Conservation (phyloP, 2,113 vertebrate genomes). For the Triplophysa rosa region DNA sequence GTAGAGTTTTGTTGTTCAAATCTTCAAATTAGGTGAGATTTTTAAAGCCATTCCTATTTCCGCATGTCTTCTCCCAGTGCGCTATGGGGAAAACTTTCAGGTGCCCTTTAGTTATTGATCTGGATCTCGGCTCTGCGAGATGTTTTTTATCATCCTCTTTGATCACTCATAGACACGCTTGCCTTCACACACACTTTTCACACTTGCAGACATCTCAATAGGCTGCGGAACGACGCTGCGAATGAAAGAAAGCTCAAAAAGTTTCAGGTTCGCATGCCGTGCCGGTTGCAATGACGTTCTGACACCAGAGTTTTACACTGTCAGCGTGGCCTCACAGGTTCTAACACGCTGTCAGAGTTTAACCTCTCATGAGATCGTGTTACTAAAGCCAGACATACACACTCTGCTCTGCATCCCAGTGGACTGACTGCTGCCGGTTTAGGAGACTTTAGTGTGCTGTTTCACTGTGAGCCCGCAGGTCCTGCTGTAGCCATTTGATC, state of each 20-base stretch:
- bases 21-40: not conserved
- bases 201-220: not conserved
- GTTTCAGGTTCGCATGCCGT: not conserved
- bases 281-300: not conserved
- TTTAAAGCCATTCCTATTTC: not conserved
- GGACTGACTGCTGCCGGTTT: constrained; percentile 35
- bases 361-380: constrained; percentile 26
- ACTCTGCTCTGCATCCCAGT: constrained; percentile 7
- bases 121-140: constrained; percentile 2
- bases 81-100: constrained; percentile 12
- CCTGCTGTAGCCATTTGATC: constrained; percentile 38
- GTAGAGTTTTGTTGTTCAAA: not conserved
- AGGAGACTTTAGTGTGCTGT: constrained; percentile 22
- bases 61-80: constrained; percentile 14
- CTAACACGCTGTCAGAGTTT: constrained; percentile 22
- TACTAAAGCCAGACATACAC: constrained; percentile 18
- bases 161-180: not conserved
- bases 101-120: constrained; percentile 2
- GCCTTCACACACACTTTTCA: not conserved
- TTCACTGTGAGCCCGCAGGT: constrained; percentile 44
- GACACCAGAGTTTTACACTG: constrained; percentile 5
- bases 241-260: not conserved
- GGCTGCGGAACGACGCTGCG: not conserved
- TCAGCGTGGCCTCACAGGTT: constrained; percentile 1
- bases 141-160: constrained; percentile 35